Conservation (phyloP, 92 coral and sea anemone genomes). For the Parazoanthus darwini region DNA sequence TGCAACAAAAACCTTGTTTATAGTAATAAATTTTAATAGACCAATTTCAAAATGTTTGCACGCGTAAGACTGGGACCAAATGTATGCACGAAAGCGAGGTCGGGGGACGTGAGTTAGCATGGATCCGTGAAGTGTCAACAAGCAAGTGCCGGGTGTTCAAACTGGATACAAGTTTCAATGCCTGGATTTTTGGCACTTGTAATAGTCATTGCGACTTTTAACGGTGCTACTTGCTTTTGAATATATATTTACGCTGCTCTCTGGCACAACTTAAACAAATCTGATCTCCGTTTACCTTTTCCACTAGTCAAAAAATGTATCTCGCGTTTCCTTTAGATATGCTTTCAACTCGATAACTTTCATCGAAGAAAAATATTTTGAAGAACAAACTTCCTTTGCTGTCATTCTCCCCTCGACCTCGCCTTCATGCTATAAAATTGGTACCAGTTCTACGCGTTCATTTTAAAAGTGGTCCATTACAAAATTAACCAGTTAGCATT, state of each 20-base stretch:
- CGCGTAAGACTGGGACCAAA: too few species aligned
- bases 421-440: neutral
- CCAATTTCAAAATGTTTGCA: too few species aligned
- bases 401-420: conserved; percentile 2
- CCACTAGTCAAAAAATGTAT: neutral
- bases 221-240: neutral
- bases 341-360: neutral
- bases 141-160: too few species aligned
- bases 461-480: neutral
- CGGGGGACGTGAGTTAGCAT: too few species aligned
- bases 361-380: neutral
- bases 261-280: neutral
- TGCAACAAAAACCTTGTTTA: too few species aligned
- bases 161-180: too few species aligned
- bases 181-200: too few species aligned
- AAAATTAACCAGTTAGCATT: too few species aligned
- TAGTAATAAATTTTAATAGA: too few species aligned
- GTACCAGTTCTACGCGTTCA: conserved; percentile 12
- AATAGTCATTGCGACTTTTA: neutral
- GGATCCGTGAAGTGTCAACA: too few species aligned
- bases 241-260: neutral
- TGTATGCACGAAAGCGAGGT: too few species aligned
- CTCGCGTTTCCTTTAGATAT: neutral
- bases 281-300: conserved; percentile 6
- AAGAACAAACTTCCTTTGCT: neutral